Percentiles rank a stretch among this genome's conserved stretches.
Evolutionary conservation across 2,888 invertebrate species (phyloP).

Genomic region (Scaptomyza tumidula): DNA sequence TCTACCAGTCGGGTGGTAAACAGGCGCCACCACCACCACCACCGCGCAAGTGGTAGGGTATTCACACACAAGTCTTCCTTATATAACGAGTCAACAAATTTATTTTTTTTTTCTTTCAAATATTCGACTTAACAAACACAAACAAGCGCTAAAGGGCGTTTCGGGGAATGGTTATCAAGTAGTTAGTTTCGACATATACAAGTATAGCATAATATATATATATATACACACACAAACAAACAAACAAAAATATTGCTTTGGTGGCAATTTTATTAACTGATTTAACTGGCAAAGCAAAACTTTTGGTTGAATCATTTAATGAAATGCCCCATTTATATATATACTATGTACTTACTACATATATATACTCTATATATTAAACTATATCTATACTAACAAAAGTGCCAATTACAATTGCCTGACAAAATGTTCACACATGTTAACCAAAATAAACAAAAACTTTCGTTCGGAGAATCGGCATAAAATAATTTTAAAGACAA

Average conservation of each 20-base stretch:
- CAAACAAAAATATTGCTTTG: too few relatives aligned
- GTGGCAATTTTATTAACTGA: slow-evolving; percentile 14
- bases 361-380: slow-evolving; percentile 4
- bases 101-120: slow-evolving; percentile 15
- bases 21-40: slow-evolving; percentile 68
- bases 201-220: slow-evolving; percentile 4
- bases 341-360: slow-evolving; percentile 1
- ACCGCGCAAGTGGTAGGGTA: slow-evolving; percentile 77
- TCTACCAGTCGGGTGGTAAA: slow-evolving; percentile 76
- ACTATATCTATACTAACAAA: slow-evolving; percentile 55
- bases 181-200: slow-evolving; percentile 18
- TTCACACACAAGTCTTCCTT: background rate
- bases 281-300: slow-evolving; percentile 2
- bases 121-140: slow-evolving; percentile 23
- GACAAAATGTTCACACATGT: slow-evolving; percentile 30
- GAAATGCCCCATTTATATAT: slow-evolving; percentile 13
- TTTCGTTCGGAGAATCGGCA: background rate
- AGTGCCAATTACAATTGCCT: slow-evolving; percentile 72
- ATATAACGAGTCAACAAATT: slow-evolving; percentile 17
- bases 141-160: slow-evolving; percentile 11
- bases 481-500: background rate
- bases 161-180: slow-evolving; percentile 30
- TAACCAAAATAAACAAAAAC: slow-evolving; percentile 3
- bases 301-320: slow-evolving; percentile 12
- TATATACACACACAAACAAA: too few relatives aligned